Percentiles rank a stretch among this genome's conserved stretches.
phyloP scores from a whole-genome alignment of 2,113 vertebrate genomes.

The Prionailurus bengalensis region DNA sequence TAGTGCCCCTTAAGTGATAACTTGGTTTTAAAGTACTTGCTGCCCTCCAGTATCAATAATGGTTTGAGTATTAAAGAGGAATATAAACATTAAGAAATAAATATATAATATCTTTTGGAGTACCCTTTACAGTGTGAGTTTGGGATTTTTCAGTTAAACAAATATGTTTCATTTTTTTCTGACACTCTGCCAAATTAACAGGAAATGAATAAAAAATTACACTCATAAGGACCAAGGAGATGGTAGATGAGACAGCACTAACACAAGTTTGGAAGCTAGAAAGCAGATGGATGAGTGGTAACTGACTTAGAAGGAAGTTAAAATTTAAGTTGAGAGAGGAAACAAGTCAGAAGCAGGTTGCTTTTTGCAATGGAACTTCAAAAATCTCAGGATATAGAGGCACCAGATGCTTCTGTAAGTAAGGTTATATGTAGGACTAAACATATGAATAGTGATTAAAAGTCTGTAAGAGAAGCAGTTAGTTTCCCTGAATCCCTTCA shows the following conservation, averaged over 20 bases:
- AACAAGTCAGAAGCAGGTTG: background rate
- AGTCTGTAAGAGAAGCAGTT: background rate
- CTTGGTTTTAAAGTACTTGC: background rate
- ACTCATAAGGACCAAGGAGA: background rate
- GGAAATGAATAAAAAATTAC: background rate
- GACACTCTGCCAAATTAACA: background rate
- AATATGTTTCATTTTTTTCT: background rate
- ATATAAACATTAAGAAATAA: background rate
- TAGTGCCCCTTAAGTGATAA: background rate
- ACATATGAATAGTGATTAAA: background rate
- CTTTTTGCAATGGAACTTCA: background rate
- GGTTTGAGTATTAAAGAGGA: background rate
- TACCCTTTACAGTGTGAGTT: background rate
- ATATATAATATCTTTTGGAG: background rate
- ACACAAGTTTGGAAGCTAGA: background rate
- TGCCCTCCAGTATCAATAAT: background rate
- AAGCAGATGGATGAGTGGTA: conserved; percentile 9
- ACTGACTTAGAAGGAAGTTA: conserved; percentile 14
- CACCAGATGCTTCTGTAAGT: background rate
- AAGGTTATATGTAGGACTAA: background rate
- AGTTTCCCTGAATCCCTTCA: background rate
- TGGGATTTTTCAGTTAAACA: background rate
- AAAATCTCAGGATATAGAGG: conserved; percentile 41
- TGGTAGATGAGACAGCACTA: background rate
- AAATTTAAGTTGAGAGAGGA: conserved; percentile 25